Percentiles rank a stretch among this genome's conserved stretches.
Evolutionary conservation across 2,888 invertebrate species (phyloP).

Genomic region (Pycnomerus fuliginosus): DNA sequence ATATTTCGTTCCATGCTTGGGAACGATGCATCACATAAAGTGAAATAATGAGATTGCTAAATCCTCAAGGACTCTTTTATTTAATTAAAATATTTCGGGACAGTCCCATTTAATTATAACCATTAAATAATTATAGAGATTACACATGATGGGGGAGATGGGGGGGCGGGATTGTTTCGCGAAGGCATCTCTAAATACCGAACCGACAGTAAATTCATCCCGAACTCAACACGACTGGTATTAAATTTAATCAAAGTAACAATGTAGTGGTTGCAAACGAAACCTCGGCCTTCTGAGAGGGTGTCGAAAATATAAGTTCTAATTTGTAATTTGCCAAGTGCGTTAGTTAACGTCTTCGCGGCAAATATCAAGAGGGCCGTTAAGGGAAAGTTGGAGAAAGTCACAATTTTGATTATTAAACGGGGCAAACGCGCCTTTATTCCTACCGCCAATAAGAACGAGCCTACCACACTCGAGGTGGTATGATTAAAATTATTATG

Average conservation of each 20-base stretch:
- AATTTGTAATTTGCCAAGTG: conserved; percentile 52
- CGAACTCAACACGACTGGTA: conserved; percentile 38
- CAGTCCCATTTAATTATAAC: neutral
- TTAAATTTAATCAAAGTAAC: conserved; percentile 52
- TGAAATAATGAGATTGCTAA: conserved; percentile 17
- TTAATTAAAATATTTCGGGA: conserved; percentile 15
- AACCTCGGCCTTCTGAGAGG: conserved; percentile 32
- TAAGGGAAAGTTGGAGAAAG: conserved; percentile 49
- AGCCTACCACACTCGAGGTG: conserved; percentile 30
- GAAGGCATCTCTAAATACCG: conserved; percentile 33
- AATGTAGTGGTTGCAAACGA: conserved; percentile 44
- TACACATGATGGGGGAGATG: neutral
- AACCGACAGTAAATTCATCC: conserved; percentile 37
- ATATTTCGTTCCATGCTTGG: conserved; percentile 10
- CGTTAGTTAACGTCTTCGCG: conserved; percentile 50
- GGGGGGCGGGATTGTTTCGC: neutral
- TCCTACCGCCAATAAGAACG: conserved; percentile 39
- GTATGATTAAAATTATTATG: conserved; percentile 51
- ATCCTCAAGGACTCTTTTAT: conserved; percentile 11
- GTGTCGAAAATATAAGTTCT: conserved; percentile 51
- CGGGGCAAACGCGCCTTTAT: conserved; percentile 43
- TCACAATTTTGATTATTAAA: conserved; percentile 51
- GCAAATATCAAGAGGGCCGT: conserved; percentile 49
- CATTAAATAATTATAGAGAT: neutral
- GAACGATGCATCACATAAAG: conserved; percentile 12